Evolutionary conservation across 2,797 vertebrate genomes (phyloP).

Genomic region (Balearica regulorum): DNA sequence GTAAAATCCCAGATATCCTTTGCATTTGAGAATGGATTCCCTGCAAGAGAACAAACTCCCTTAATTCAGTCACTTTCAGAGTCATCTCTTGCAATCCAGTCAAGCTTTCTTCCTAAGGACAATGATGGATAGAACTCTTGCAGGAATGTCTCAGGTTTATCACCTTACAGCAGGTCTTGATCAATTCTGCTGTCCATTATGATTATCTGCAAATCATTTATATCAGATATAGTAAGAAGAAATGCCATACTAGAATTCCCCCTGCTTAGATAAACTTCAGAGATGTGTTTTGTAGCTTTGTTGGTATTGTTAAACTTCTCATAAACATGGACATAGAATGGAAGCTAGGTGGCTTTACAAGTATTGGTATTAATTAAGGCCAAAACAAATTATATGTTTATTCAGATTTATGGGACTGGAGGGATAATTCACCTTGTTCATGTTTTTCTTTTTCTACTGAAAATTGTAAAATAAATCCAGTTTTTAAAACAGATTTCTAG

Average conservation of each 20-base stretch:
- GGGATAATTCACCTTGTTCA: not conserved
- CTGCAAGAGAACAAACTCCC: not conserved
- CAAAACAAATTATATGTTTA: not conserved
- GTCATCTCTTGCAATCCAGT: not conserved
- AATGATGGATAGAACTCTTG: rapidly evolving
- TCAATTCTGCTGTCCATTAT: not conserved
- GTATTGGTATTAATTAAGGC: not conserved
- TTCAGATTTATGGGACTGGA: not conserved
- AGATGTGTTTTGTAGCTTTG: not conserved
- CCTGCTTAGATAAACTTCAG: not conserved
- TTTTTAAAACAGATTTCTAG: not conserved
- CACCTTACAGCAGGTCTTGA: not conserved
- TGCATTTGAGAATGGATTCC: not conserved
- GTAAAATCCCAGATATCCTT: not conserved
- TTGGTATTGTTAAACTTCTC: not conserved
- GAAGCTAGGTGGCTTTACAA: not conserved
- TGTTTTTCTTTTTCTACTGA: not conserved
- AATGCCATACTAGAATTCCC: not conserved
- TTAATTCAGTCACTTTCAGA: not conserved
- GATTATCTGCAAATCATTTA: not conserved
- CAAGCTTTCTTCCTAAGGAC: not conserved
- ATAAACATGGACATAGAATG: not conserved
- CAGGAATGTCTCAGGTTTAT: not conserved
- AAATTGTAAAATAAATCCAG: not conserved
- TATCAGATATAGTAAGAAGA: not conserved